These are phyloP conservation scores for Limosa lapponica DNA, from an alignment of 2,797 vertebrate species.

Conservation along the genomic window DNA sequence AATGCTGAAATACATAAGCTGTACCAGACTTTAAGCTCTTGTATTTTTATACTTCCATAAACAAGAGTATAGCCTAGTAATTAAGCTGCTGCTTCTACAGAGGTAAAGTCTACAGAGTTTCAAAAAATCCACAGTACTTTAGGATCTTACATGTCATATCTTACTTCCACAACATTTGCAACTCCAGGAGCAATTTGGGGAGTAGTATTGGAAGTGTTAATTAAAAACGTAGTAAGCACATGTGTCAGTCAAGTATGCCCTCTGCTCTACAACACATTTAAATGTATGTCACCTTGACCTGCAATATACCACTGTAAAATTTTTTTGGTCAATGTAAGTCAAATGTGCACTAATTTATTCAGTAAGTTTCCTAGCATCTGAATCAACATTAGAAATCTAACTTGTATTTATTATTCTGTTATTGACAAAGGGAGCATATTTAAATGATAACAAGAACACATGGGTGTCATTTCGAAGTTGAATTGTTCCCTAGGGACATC, in stretches of 20 bases:
- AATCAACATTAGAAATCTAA: constrained; percentile 85
- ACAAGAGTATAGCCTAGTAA: background rate
- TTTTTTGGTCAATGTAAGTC: constrained; percentile 82
- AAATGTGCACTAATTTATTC: constrained; percentile 83
- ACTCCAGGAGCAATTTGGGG: constrained; percentile 45
- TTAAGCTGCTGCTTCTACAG: background rate
- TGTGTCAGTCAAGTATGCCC: constrained; percentile 75
- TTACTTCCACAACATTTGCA: constrained; percentile 27
- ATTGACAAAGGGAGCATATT: constrained; percentile 83
- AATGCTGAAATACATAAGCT: background rate
- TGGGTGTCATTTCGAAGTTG: constrained; percentile 81
- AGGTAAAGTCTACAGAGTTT: background rate
- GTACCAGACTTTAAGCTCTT: background rate
- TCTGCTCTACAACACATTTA: constrained; percentile 73
- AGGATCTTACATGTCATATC: background rate
- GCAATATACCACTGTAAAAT: constrained; percentile 74
- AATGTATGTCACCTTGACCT: constrained; percentile 81
- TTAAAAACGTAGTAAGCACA: constrained; percentile 76
- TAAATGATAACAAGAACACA: constrained; percentile 83
- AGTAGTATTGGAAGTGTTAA: constrained; percentile 69
- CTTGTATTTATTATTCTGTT: constrained; percentile 82
- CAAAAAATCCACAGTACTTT: background rate
- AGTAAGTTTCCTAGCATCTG: constrained; percentile 74
- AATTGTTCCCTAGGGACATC: constrained; percentile 79
- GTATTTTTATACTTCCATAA: background rate